Base-by-base conservation (phyloP, 2,797 vertebrate species). In the Ctenopoma kingsleyae region DNA sequence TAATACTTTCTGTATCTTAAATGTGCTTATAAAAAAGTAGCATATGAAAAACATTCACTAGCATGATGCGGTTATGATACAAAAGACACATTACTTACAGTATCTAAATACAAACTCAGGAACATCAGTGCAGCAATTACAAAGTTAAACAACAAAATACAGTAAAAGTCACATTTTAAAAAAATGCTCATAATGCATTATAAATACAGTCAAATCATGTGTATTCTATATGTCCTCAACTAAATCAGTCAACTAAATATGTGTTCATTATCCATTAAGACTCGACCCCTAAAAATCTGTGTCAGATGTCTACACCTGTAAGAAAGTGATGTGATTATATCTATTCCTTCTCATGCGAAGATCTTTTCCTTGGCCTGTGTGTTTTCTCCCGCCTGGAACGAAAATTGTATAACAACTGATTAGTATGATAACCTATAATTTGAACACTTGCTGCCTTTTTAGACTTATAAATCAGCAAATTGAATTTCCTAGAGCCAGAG, bases 371-470 rank as follows among this genome's bases (percentile, higher is more conserved):
- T 11, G 38, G 43, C 1, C 6, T 16, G 4, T 1, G 36, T 4
- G n/a, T 47, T 63, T 87, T 65, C 79, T 92, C 9, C 8, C 40
- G 43, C 69, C 92, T 91, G 86, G 32, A 89, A 84, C 1, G 68
- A 49, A 49, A 55, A 55, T 4, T 16, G 5, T 20, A 32, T 0
- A 56, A 71, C 10, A 66, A 30, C n/a, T 12, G 7, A 77, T 91
- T 74, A 89, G 71, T 50, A 40, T 23, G 9, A 53, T 30, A 16
- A 19, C 1, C 49, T 64, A 1, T 12, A 22, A 32, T 9, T 66
- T 15, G 4, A 8, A 11, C 15, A n/a, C 40, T 17, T 41, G 47
- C 44, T 19, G 16, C 50, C 36, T 52, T 52, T 56, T 2, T 30
- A 13, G 15, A 4, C 6, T 68, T 47, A 23, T 20, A 25, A 60